A percentile compares a stretch with the other conserved stretches of the same genome.
Evolutionary conservation across 2,888 invertebrate species (phyloP).

Genomic region (Sminthurides aquaticus): DNA sequence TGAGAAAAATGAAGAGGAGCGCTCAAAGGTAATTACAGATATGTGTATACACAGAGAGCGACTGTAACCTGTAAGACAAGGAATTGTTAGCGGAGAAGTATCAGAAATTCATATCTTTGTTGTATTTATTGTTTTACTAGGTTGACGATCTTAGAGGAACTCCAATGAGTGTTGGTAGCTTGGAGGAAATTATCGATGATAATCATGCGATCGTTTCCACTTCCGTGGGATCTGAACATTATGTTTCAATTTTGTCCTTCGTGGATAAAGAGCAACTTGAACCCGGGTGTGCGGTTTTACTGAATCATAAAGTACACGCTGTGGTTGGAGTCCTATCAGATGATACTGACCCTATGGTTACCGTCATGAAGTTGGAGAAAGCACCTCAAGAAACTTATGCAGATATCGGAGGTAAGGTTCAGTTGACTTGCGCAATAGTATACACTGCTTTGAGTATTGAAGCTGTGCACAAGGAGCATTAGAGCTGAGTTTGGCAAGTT

Average conservation of each 20-base stretch:
- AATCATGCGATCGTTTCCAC: constrained; percentile 99
- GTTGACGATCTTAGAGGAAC: constrained; percentile 98
- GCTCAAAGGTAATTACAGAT: constrained; percentile 32
- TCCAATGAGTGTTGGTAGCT: constrained; percentile 98
- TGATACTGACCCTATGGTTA: constrained; percentile 99
- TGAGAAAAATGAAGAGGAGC: constrained; percentile 80
- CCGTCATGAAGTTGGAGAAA: constrained; percentile 99
- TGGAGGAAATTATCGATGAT: constrained; percentile 99
- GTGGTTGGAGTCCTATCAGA: constrained; percentile 99
- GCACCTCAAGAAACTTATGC: constrained; percentile 99
- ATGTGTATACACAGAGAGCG: too few species aligned
- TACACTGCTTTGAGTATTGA: too few species aligned
- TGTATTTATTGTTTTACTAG: constrained; percentile 50
- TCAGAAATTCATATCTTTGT: neutral
- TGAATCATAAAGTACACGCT: constrained; percentile 99
- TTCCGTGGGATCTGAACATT: constrained; percentile 97
- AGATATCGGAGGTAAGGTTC: constrained; percentile 72
- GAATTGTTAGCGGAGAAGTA: too few species aligned
- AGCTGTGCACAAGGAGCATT: too few species aligned
- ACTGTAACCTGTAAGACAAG: too few species aligned
- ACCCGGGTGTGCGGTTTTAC: constrained; percentile 94
- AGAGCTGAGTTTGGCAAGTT: too few species aligned
- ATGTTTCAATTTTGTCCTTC: constrained; percentile 97
- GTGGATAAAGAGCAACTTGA: constrained; percentile 99
- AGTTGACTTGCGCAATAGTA: too few species aligned